Evolutionary conservation across 2,888 invertebrate species (phyloP), one percentile per base, ranked within the genome.

Genomic region (Neoitamus cyanurus): DNA sequence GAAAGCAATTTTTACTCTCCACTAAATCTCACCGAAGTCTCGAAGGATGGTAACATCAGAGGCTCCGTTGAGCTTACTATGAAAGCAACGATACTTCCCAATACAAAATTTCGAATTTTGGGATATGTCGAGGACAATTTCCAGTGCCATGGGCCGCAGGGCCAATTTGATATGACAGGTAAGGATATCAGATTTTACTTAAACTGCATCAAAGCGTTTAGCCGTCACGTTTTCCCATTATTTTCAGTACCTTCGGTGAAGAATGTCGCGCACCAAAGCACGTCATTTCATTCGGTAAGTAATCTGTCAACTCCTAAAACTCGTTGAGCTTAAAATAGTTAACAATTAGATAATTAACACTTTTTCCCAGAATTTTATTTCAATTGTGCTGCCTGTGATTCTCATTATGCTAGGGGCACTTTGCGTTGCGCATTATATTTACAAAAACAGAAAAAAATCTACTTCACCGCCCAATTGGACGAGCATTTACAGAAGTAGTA

Each of bases 41-140:
- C 42, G 46, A 46, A 46, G 13, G 42, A 77, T 28, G 34, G 75
- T 3, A 20, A 80, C 34, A 68, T 80, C 9, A 80, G 20, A 58
- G 83, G 83, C 5, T 36, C 5, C 20, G 46, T 30, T 20, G 31
- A 31, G 0, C 2, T 72, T 72, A 42, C 25, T 1, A 42, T 70
- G 11, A 46, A 72, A 11, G 28, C 69, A 11, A 48, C 30, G 30
- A n/a, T 70, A 2, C 28, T 83, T 70, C 83, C 85, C 0, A 86
- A 86, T 11, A 82, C 85, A 6, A 78, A 84, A 6, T 86, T 86
- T 78, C 82, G 86, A 42, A 82, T 90, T 11, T 88, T 88, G 75
- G 88, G 89, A 0, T 87, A 89, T 69, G 87, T 90, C 0, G 86
- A 89, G 9, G 90, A 90, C 86, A 84, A 87, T 3, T 83, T 87